Percentiles rank a stretch among this genome's conserved stretches.
Evolutionary conservation across 2,113 vertebrate species (phyloP).

Genomic region (Sterrhoptilus dennistouni): DNA sequence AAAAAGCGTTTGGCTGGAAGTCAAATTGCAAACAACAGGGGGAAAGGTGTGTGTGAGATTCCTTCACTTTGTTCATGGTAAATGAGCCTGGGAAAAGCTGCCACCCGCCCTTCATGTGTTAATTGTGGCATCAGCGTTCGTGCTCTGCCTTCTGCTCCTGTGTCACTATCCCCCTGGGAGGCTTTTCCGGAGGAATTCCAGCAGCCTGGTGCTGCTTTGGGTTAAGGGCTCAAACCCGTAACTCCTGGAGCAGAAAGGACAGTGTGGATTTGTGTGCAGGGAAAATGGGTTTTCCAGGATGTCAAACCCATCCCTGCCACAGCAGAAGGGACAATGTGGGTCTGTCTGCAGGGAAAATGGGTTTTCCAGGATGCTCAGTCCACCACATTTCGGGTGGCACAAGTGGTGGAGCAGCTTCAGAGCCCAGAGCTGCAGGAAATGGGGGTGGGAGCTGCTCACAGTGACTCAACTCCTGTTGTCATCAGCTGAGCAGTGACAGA

Average conservation of each 20-base stretch:
- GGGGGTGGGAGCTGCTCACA: not conserved
- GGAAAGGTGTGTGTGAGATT: not conserved
- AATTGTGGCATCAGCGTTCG: not conserved
- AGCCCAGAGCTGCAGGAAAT: not conserved
- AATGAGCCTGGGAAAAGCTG: not conserved
- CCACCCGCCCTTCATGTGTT: not conserved
- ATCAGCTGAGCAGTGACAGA: not conserved
- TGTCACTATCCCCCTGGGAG: not conserved
- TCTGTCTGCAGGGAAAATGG: not conserved
- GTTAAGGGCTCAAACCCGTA: no score
- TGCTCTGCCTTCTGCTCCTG: not conserved
- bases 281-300: no score
- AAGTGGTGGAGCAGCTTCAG: not conserved
- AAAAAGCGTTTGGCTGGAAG: not conserved
- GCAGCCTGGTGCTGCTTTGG: not conserved
- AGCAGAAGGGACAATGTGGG: not conserved
- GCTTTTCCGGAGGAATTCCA: not conserved
- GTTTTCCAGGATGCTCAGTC: not conserved
- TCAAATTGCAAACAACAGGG: rapidly evolving
- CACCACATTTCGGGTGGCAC: not conserved
- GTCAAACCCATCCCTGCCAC: not conserved
- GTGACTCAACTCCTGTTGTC: conserved; percentile 24
- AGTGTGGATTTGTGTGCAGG: no score
- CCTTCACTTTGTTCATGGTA: not conserved
- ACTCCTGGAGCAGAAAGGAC: no score